Base-by-base conservation (phyloP, 2,888 invertebrate genomes). In the Drosophila engyochracea region DNA sequence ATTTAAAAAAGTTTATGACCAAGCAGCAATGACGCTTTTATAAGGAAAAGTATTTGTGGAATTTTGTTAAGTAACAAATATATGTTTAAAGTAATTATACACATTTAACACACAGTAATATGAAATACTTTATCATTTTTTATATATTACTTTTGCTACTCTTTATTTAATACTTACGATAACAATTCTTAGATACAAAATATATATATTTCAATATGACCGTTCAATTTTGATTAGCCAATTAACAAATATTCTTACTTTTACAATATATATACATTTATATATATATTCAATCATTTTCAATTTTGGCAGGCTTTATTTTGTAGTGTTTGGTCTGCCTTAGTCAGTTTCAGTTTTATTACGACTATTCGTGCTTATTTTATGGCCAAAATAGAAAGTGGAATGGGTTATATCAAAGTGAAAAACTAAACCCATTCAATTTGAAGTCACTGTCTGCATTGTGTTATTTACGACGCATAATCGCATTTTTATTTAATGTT, bases 401-500 rank as follows among this genome's bases (percentile, higher is more conserved):
- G 28, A n/a, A 55, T 35, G 69, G 35, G 28, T 14, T 57, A n/a
- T 4, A 37, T 49, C 30, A 51, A 63, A 33, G 25, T 16, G 59
- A 39, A 39, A 41, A 65, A 44, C 33, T 52, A 75, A 74, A 64
- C 44, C 67, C 69, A 80, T 74, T 70, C 57, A 69, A 52, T 57
- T 58, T 52, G 58, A 39, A 49, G 68, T 59, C 63, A 68, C 67
- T 75, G 83, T 79, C 87, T 80, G 87, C 78, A 78, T 57, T 73
- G 72, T 72, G 74, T 81, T 87, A 78, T 85, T 85, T 85, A 89
- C 74, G 80, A 76, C 49, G 71, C 67, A 88, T 90, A 90, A 85
- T 90, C 88, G 81, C 83, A 83, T 81, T 88, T 88, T 90, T 89
- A 88, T 87, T 90, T 88, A 83, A 87, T 87, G 77, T 70, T 22